Conservation (phyloP, 2,888 invertebrate genomes). For the Dioctria linearis region DNA sequence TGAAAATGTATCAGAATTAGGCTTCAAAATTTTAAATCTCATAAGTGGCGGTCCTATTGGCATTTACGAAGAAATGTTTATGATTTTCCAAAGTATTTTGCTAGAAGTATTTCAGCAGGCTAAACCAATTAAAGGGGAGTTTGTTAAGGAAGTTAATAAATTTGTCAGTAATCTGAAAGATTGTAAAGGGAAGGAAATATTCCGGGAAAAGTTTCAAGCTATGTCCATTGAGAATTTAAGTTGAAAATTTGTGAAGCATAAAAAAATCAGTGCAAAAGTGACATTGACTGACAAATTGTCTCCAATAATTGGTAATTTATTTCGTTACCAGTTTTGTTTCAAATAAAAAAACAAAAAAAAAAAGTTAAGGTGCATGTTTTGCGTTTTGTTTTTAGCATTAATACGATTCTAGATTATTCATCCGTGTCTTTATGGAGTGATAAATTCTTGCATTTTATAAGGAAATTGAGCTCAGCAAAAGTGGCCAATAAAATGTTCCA, state of each 20-base stretch:
- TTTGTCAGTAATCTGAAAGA: conserved; percentile 62
- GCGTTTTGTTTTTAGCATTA: no score
- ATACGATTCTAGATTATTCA: no score
- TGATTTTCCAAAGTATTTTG: conserved; percentile 63
- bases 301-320: neutral
- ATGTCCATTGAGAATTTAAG: conserved; percentile 35
- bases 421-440: no score
- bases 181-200: conserved; percentile 63
- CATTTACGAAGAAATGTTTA: conserved; percentile 64
- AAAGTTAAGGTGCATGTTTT: no score
- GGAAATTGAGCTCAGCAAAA: no score
- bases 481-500: no score
- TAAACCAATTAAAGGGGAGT: conserved; percentile 60
- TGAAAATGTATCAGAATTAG: conserved; percentile 62
- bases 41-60: conserved; percentile 62
- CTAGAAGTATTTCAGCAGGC: conserved; percentile 62
- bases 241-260: neutral
- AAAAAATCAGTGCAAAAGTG: no score
- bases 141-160: conserved; percentile 60
- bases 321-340: neutral
- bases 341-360: neutral
- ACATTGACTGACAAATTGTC: no score
- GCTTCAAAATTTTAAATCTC: conserved; percentile 63
- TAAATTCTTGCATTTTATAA: no score
- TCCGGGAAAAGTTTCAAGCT: conserved; percentile 62